Evolutionary conservation across 2,113 vertebrate genomes (phyloP), one percentile per base, ranked within the genome.

Genomic region (Pseudorectes ferrugineus): DNA sequence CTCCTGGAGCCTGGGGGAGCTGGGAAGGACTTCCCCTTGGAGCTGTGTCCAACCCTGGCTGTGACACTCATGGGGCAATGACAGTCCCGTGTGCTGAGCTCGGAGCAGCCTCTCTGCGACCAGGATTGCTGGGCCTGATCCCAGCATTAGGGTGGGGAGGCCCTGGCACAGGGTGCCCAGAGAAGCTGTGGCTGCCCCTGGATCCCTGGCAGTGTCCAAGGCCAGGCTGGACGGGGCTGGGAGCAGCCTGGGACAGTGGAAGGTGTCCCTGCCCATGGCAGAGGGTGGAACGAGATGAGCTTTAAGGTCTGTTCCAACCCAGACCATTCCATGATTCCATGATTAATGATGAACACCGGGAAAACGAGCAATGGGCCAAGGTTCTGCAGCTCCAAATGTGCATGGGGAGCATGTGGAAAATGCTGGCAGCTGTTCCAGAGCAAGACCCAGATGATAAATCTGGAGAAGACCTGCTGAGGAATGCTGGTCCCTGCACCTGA

Each of bases 31-130:
- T 33, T 42, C 35, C 38, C 14, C 71, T 9, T n/a, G 65, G 35
- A 77, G 38, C 28, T 20, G 26, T 35, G 36, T 48, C 63, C 0
- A 0, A 2, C 48, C 24, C 28, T 2, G 20, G 31, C 52, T 75
- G 24, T 5, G 38, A 28, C 5, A 9, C 31, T 29, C 55, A 31
- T 2, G 3, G 21, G 14, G 19, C 35, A 66, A 19, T 13, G 67
- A 31, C 42, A 40, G 38, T 5, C 75, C 40, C 4, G 11, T 3
- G 14, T 13, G 43, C 62, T 59, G 49, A 42, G 62, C 46, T 25
- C 0, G 0, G 62, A 72, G 68, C 76, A 63, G 40, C 42, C 54
- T 38, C 54, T 66, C 61, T 43, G 49, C 23, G 55, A 19, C 0
- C 2, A 48, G 46, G 12, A 20, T 2, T 24, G 20, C 77, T 46